Evolutionary conservation across 2,888 invertebrate genomes (phyloP).

Genomic region (Monoplex corrugatus): DNA sequence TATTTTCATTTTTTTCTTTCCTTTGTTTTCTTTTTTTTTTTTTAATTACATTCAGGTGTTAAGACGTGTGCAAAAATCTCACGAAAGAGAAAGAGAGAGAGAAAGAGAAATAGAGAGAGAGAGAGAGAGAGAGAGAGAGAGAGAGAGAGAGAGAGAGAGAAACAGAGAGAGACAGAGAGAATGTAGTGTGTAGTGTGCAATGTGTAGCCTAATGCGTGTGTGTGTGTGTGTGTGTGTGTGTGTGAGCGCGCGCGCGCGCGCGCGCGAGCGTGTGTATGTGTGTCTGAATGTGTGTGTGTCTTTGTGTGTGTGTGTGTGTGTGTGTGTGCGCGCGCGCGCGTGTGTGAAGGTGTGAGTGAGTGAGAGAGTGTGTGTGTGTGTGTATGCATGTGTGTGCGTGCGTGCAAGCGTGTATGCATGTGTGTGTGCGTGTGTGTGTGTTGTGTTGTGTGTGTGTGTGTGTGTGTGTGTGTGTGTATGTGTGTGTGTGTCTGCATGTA

Average conservation of each 20-base stretch:
- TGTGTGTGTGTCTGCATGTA: neutral
- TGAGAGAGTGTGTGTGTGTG: slow-evolving; percentile 32
- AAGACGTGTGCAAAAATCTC: too few species aligned
- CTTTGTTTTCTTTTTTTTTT: too few species aligned
- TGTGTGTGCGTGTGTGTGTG: neutral
- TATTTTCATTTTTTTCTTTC: too few species aligned
- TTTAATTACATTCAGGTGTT: too few species aligned
- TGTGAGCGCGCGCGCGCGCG: neutral
- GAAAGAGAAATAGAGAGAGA: too few species aligned
- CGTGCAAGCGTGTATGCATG: slow-evolving; percentile 20
- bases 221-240: slow-evolving; percentile 10
- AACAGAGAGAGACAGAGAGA: too few species aligned
- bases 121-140: too few species aligned
- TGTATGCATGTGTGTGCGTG: slow-evolving; percentile 25
- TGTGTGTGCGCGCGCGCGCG: neutral
- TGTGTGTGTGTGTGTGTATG: neutral
- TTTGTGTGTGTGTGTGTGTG: slow-evolving; percentile 16
- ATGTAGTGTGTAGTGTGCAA: slow-evolving; percentile 5
- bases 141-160: too few species aligned
- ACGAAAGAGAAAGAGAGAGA: too few species aligned
- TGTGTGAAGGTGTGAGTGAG: slow-evolving; percentile 11
- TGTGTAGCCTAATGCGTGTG: neutral
- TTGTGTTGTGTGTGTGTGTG: neutral
- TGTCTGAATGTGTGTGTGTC: slow-evolving; percentile 30
- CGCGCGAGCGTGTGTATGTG: slow-evolving; percentile 26